Percentiles rank a stretch among this genome's conserved stretches.
These are phyloP conservation scores for Drosophila rufa DNA, from an alignment of 1,140 invertebrate species.

Conservation along the genomic window DNA sequence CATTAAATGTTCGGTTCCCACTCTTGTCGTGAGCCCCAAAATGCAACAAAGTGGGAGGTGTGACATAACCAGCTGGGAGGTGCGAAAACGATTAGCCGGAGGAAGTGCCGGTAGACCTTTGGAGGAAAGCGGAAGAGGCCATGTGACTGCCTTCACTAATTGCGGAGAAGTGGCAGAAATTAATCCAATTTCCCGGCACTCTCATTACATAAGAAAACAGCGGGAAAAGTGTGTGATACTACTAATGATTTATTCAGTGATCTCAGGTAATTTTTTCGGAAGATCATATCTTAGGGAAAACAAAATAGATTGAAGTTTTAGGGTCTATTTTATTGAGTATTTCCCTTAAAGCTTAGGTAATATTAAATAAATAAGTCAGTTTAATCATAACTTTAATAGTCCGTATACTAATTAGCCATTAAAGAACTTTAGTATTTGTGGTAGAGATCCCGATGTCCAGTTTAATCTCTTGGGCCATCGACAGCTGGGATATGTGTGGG, in stretches of 20 bases:
- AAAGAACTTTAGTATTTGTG: conserved; percentile 36
- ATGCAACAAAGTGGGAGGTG: conserved; percentile 38
- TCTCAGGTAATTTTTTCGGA: neutral
- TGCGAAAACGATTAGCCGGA: conserved; percentile 48
- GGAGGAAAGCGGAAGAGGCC: conserved; percentile 32
- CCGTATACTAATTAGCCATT: conserved; percentile 16
- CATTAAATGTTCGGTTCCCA: conserved; percentile 39
- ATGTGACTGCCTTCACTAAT: conserved; percentile 26
- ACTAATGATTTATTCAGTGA: neutral
- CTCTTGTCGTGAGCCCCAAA: conserved; percentile 40
- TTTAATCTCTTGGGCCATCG: conserved; percentile 21
- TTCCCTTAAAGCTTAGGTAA: neutral
- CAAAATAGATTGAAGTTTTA: neutral
- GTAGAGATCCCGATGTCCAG: conserved; percentile 20
- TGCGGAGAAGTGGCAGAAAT: conserved; percentile 24
- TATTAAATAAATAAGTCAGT: conserved; percentile 36
- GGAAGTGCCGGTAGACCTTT: neutral
- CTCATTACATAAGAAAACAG: conserved; percentile 24
- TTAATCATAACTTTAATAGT: neutral
- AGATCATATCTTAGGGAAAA: too few species aligned
- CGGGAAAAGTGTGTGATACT: neutral
- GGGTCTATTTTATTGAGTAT: neutral
- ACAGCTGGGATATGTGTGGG: conserved; percentile 45
- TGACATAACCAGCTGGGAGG: conserved; percentile 63
- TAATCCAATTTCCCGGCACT: conserved; percentile 29